phyloP scores from a whole-genome alignment of 2,888 invertebrate species.

The Rotaria macrura region DNA sequence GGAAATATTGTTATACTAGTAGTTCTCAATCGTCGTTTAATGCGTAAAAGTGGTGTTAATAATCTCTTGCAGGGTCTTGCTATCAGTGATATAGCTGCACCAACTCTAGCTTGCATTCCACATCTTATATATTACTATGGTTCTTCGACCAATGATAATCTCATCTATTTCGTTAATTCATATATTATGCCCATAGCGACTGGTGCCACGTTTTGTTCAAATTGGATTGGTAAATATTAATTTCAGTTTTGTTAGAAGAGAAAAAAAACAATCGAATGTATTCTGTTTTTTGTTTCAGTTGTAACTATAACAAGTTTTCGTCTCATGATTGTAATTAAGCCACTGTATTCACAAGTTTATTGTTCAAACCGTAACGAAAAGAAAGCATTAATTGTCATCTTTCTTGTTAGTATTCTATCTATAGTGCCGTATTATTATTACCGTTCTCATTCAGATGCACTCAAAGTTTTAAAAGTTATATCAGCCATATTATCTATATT shows the following conservation, averaged over 20 bases:
- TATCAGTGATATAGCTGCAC: not conserved
- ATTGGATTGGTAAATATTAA: not conserved
- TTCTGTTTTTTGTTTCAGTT: not conserved
- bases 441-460: not conserved
- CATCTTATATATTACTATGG: conserved; percentile 2
- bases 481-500: not conserved
- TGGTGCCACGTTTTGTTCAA: not conserved
- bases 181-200: not conserved
- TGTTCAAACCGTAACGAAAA: conserved; percentile 13
- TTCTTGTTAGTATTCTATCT: not conserved
- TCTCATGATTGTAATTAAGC: not conserved
- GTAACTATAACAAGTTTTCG: conserved; percentile 10
- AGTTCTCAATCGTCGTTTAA: not conserved
- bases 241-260: not conserved
- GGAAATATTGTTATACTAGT: not conserved
- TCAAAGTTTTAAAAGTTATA: not conserved
- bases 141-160: not conserved
- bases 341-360: conserved; percentile 6
- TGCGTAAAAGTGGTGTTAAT: not conserved
- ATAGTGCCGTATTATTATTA: not conserved
- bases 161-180: not conserved
- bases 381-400: not conserved
- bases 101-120: conserved; percentile 1
- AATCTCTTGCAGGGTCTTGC: not conserved
- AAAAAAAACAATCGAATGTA: not conserved